Evolutionary conservation across 2,113 vertebrate genomes (phyloP), one percentile per base, ranked within the genome.

Genomic region (Condylura cristata): DNA sequence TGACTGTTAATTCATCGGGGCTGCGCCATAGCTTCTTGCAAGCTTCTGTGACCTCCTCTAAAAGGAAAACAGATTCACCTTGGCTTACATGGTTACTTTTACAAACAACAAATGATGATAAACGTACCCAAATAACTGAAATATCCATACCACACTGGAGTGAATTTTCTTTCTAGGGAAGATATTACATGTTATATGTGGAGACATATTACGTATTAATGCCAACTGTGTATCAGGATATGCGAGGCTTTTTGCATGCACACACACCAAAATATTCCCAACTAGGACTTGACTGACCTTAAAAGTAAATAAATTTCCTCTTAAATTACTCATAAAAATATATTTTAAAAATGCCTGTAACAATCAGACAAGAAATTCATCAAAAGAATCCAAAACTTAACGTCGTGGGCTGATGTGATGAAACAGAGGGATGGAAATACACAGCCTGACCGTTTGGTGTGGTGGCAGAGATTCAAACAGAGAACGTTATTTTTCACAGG

Each of bases 11-110:
- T 97, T 99, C 99, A 92, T 99, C 98, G 48, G 99, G 99, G 96
- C 99, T 11, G 99, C 99, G 92, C 99, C 99, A 99, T 99, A 99
- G 99, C 96, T 98, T 98, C 98, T 99, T 99, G 98, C 99, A 99
- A 95, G 99, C 99, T 97, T 98, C 98, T 98, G 99, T 98, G 63
- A 99, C 99, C 96, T 99, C 99, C 99, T 99, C 97, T 26, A 32
- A 39, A 60, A 89, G 90, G 85, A 90, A 86, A 96, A 6, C 65
- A 66, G 32, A 32, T 18, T 34, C n/a, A 18, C 32, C 13, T 37
- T 66, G 58, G 65, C 37, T 93, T 89, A 85, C 16, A 37, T 53
- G 37, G 37, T 56, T 74, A 71, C 34, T n/a, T 18, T 56, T 72
- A n/a, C 68, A n/a, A n/a, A 82, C 37, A 44, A 58, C 1, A 51